phyloP scores from a whole-genome alignment of 2,888 invertebrate genomes.

The Harpalus rubripes region DNA sequence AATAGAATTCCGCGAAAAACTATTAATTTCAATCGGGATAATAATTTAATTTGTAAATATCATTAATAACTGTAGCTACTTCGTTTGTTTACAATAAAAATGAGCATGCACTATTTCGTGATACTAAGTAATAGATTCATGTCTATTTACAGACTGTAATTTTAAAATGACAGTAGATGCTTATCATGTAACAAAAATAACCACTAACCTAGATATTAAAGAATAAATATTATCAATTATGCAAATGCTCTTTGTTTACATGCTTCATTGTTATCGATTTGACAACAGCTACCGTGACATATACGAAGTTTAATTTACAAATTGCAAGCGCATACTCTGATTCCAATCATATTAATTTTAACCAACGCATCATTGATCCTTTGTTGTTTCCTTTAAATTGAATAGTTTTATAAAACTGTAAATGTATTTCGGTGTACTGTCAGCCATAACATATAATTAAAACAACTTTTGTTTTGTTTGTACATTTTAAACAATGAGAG shows the following conservation, averaged over 20 bases:
- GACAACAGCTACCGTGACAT: constrained; percentile 11
- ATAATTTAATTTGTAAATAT: too few species aligned
- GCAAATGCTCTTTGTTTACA: constrained; percentile 33
- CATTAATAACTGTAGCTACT: too few species aligned
- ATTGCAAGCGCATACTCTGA: constrained; percentile 29
- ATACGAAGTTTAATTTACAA: constrained; percentile 33
- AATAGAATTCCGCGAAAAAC: too few species aligned
- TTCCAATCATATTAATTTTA: constrained; percentile 32
- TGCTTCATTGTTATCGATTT: constrained; percentile 27
- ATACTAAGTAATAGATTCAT: too few species aligned
- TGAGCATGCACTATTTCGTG: too few species aligned
- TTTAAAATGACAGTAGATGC: too few species aligned
- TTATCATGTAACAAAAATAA: too few species aligned
- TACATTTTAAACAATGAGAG: too few species aligned
- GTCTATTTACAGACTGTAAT: too few species aligned
- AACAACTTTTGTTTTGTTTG: constrained; percentile 10
- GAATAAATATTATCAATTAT: constrained; percentile 10
- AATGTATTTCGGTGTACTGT: not conserved
- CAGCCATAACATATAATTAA: constrained; percentile 21
- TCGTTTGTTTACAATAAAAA: too few species aligned
- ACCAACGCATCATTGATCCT: constrained; percentile 12
- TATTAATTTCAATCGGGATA: too few species aligned
- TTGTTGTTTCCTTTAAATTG: constrained; percentile 14
- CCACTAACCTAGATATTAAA: too few species aligned
- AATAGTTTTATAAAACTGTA: constrained; percentile 24